These are phyloP conservation scores for Acomys russatus DNA, from an alignment of 2,797 vertebrate genomes.

Conservation along the genomic window DNA sequence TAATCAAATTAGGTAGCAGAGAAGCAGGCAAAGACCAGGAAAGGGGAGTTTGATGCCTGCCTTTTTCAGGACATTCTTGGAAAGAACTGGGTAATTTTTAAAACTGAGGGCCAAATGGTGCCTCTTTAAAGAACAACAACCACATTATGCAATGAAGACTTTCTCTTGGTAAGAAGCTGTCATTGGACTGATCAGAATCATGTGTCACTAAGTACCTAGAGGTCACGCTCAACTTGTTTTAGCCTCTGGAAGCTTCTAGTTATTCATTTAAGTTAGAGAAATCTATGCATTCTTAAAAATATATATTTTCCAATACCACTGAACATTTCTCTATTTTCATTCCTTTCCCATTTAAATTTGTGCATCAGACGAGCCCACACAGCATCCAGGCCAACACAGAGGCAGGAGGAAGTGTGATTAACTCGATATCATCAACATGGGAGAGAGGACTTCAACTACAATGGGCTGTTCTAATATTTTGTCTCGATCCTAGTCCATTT, in stretches of 20 bases:
- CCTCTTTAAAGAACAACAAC: conserved; percentile 25
- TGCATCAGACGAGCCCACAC: not conserved
- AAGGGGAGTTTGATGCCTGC: conserved; percentile 33
- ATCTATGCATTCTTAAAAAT: not conserved
- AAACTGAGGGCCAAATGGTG: conserved; percentile 1
- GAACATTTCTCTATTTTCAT: not conserved
- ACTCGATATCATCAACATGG: not conserved
- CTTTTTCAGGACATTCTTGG: conserved; percentile 53
- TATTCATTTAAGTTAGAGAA: conserved; percentile 3
- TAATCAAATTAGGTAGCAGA: conserved; percentile 57
- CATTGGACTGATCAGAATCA: not conserved
- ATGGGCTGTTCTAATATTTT: not conserved
- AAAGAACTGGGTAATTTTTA: conserved; percentile 64
- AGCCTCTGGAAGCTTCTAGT: not conserved
- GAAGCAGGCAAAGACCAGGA: conserved; percentile 54
- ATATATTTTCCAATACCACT: not conserved
- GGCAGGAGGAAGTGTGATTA: not conserved
- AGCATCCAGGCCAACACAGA: not conserved
- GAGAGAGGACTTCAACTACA: not conserved
- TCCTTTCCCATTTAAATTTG: not conserved
- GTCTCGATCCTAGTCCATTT: not conserved
- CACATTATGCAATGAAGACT: not conserved
- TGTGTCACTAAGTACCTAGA: not conserved
- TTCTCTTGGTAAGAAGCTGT: not conserved
- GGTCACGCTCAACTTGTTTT: conserved; percentile 28